Evolutionary conservation across 2,113 vertebrate genomes (phyloP).

Genomic region (Mellivora capensis): DNA sequence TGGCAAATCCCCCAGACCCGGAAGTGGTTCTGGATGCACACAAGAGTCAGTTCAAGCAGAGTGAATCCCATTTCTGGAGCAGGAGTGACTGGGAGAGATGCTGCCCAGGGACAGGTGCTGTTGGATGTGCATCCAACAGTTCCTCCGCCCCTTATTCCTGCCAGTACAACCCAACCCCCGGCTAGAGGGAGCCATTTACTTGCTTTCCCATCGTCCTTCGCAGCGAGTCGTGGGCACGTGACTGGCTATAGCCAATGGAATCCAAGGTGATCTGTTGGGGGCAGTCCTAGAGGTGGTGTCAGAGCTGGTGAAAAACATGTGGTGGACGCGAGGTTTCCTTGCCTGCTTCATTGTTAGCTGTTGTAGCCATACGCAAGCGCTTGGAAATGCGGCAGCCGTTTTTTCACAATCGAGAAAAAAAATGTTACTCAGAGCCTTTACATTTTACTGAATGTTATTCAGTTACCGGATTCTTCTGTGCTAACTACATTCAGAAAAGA

Average conservation of each 20-base stretch:
- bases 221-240: neutral
- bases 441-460: neutral
- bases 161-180: neutral
- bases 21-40: neutral
- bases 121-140: neutral
- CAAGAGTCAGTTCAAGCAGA: neutral
- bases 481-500: neutral
- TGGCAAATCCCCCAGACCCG: neutral
- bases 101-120: fast-evolving
- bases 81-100: no score
- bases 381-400: neutral
- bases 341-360: neutral
- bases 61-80: no score
- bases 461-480: neutral
- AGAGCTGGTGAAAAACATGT: neutral
- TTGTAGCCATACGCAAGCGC: neutral
- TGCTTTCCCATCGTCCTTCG: neutral
- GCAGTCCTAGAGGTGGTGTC: neutral
- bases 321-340: neutral
- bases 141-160: no score
- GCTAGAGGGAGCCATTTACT: neutral
- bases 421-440: neutral
- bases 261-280: neutral
- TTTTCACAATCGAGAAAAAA: neutral
- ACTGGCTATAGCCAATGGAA: neutral